These are phyloP conservation scores for Urocynchramus pylzowi DNA, from an alignment of 2,113 vertebrate species.

Conservation along the genomic window DNA sequence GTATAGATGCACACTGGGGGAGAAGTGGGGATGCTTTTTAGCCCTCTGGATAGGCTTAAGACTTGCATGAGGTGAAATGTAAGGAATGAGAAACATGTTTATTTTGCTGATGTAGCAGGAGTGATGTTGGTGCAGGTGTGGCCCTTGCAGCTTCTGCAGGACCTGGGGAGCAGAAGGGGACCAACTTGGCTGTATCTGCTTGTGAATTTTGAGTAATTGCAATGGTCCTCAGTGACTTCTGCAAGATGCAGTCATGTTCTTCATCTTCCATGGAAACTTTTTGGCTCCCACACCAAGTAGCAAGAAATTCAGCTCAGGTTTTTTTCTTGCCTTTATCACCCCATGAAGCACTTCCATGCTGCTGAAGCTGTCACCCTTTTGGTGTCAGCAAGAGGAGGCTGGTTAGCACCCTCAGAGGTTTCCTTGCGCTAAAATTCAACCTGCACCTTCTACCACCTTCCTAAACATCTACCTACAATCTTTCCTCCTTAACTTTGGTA, in stretches of 20 bases:
- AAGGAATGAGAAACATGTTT: neutral
- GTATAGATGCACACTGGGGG: neutral
- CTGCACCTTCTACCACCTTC: neutral
- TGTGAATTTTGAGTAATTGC: neutral
- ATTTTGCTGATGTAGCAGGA: neutral
- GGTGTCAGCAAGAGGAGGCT: neutral
- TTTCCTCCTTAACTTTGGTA: neutral
- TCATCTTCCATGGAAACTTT: neutral
- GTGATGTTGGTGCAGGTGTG: neutral
- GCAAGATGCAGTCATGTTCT: neutral
- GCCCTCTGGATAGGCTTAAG: neutral
- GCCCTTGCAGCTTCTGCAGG: neutral
- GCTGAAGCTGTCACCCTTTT: neutral
- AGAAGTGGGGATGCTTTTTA: neutral
- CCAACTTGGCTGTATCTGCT: neutral
- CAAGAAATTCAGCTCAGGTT: neutral
- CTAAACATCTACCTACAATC: neutral
- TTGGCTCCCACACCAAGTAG: neutral
- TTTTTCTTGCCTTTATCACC: neutral
- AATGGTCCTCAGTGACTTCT: fast-evolving
- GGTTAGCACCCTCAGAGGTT: neutral
- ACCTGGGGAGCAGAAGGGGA: neutral
- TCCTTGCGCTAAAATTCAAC: neutral
- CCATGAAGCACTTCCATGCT: neutral
- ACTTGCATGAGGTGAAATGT: neutral